Percentiles rank a stretch among this genome's conserved stretches.
phyloP scores from a whole-genome alignment of 1,140 invertebrate genomes.

The Heliothis virescens region DNA sequence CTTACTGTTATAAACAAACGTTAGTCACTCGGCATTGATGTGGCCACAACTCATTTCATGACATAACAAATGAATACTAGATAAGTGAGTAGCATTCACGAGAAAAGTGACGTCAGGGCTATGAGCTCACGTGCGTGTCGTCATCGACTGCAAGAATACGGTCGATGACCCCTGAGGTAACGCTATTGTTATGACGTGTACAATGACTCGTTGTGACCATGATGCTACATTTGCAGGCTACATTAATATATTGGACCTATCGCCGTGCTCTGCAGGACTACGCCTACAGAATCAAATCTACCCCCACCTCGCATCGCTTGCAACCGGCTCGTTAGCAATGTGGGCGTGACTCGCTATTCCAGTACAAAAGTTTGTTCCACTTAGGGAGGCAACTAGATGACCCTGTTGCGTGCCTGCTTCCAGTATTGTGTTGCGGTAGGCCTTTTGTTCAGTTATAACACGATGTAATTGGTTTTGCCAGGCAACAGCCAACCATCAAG shows the following conservation, averaged over 20 bases:
- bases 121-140: neutral
- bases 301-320: neutral
- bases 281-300: neutral
- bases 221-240: neutral
- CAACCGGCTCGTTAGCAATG: no score
- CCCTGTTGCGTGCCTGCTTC: no score
- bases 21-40: neutral
- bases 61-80: neutral
- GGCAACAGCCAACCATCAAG: no score
- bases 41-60: neutral
- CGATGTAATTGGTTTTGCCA: no score
- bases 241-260: neutral
- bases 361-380: no score
- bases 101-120: constrained; percentile 5
- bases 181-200: neutral
- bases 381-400: no score
- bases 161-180: neutral
- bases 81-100: neutral
- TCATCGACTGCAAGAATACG: neutral
- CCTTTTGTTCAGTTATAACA: no score
- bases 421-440: no score
- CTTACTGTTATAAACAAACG: neutral
- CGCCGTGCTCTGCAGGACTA: neutral
- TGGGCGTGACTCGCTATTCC: no score
- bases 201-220: neutral